Percentiles rank a stretch among this genome's conserved stretches.
Conservation (phyloP, 2,113 vertebrate species). For the Cettia cetti region DNA sequence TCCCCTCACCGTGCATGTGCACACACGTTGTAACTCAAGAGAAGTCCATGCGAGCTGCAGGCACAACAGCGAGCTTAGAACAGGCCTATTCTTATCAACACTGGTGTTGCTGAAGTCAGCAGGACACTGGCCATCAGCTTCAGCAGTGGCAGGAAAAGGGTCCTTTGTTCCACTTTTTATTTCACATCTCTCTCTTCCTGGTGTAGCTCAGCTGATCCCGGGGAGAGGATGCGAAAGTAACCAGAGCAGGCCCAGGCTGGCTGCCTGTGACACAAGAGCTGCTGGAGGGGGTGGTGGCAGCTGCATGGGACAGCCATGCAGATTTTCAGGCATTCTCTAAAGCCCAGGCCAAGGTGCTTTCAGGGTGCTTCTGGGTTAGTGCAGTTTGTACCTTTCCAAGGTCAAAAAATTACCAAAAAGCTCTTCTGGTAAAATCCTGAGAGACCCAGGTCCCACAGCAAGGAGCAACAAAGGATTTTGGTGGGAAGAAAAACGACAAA, state of each 20-base stretch:
- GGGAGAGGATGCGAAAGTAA: conserved; percentile 8
- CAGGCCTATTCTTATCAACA: conserved; percentile 2
- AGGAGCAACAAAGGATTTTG: not conserved
- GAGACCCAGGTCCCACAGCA: not conserved
- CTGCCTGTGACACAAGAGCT: not conserved
- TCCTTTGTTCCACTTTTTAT: conserved; percentile 41
- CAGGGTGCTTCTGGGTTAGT: not conserved
- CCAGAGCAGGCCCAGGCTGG: not conserved
- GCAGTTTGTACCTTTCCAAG: not conserved
- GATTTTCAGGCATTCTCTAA: not conserved
- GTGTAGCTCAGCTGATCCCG: not conserved
- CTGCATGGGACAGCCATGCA: not conserved
- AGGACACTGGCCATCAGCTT: not conserved
- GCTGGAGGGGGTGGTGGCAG: not conserved
- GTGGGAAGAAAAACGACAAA: not conserved
- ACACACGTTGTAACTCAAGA: not conserved
- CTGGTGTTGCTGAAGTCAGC: conserved; percentile 11
- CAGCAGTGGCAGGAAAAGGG: not conserved
- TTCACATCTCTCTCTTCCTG: not conserved
- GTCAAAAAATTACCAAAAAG: not conserved
- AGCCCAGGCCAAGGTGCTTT: not conserved
- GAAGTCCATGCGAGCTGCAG: not conserved
- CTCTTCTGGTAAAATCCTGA: not conserved
- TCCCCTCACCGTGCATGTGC: conserved; percentile 6
- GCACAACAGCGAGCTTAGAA: not conserved